Base-by-base conservation (phyloP, 2,888 invertebrate species). In the Cheilosia impressa region DNA sequence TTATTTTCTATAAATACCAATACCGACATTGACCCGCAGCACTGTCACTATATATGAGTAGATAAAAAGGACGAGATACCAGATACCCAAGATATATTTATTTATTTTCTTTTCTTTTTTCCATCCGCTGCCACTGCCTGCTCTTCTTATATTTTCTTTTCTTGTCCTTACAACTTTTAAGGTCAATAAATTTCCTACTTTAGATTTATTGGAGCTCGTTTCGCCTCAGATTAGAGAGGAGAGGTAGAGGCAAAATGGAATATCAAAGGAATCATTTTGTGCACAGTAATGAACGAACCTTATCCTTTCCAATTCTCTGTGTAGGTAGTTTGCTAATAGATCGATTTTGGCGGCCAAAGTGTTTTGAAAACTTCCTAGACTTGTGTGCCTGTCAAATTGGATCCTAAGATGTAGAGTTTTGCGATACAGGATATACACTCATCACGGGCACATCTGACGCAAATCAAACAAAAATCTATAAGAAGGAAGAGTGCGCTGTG, bases 1-100 rank as follows among this genome's bases (percentile, higher is more conserved):
- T 24, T 68, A 82, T 58, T 77, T 24, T 82, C 78, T 73, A 83
- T 73, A 83, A 83, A 83, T 78, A 83, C 68, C 43, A 15, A 41
- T 66, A 76, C 50, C 55, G 72, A 47, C 71, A 72, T 63, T 73
- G 73, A 78, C 73, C 77, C 72, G 62, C 50, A 83, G 45, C 78
- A 71, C 58, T 41, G 31, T 41, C 17, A 13, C 68, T 38, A 38
- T 31, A 31, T 31, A 31, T 9, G 31, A 31, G 9, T 43, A 63
- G 69, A 76, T 69, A 69, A 57, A 71, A 72, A 63, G 55, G 31
- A 43, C 62, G 27, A 72, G 41, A 50, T 62, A 55, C 47, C 27
- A 72, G 41, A 50, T 62, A 55, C 47, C 27, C 17, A 13, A 43
- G 43, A 15, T 43, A 4, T 43, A 13, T 19, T 5, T 53, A 43